Percentiles rank a stretch among this genome's conserved stretches.
Evolutionary conservation across 2,797 vertebrate species (phyloP).

Genomic region (Chelmon rostratus): DNA sequence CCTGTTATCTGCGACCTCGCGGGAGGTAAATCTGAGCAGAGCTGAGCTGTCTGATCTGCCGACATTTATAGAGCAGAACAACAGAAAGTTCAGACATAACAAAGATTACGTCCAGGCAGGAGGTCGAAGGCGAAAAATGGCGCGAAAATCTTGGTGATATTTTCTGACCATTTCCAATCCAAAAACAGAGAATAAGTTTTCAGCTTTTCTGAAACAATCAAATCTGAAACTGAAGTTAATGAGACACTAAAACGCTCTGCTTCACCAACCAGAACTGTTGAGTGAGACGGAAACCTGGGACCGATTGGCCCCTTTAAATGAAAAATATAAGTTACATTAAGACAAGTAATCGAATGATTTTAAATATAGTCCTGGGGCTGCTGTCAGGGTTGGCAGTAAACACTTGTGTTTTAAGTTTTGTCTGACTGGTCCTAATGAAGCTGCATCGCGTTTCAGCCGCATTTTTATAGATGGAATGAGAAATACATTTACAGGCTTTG

Average conservation of each 20-base stretch:
- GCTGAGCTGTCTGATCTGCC: slow-evolving; percentile 48
- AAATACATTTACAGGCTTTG: no score
- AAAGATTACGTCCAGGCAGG: neutral
- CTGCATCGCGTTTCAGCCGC: no score
- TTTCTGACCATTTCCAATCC: neutral
- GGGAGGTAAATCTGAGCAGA: slow-evolving; percentile 29
- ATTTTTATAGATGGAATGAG: no score
- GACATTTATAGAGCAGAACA: slow-evolving; percentile 35
- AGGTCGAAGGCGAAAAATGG: neutral
- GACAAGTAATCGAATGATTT: neutral
- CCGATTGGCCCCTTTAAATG: neutral
- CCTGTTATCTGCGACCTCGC: slow-evolving; percentile 27
- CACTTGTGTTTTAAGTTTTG: neutral
- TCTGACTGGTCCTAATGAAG: neutral
- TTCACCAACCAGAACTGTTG: neutral
- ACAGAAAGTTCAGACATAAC: slow-evolving; percentile 13
- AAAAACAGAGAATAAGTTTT: no score
- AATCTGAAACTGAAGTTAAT: neutral
- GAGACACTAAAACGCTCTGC: neutral
- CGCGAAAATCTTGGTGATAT: neutral
- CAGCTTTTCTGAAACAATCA: neutral
- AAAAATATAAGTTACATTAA: neutral
- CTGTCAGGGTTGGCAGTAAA: neutral
- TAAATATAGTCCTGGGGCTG: neutral
- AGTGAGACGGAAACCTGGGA: neutral